These are phyloP conservation scores for Scopus umbretta DNA, from an alignment of 2,113 vertebrate genomes.

Conservation along the genomic window DNA sequence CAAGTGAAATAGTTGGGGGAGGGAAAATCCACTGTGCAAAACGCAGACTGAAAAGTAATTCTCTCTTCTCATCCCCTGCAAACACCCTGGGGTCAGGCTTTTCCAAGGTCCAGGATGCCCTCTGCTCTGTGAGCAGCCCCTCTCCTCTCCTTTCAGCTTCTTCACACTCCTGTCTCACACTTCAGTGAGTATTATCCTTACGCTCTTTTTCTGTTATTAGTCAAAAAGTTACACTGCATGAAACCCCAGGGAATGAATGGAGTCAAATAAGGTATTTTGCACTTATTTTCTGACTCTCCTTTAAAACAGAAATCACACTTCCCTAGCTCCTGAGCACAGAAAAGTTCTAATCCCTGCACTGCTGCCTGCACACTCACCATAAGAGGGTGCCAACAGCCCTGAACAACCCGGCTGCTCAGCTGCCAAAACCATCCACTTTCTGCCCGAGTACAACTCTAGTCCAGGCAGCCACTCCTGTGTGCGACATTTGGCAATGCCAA, in stretches of 20 bases:
- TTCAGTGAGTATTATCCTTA: background rate
- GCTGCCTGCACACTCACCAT: background rate
- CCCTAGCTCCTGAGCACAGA: background rate
- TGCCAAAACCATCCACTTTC: background rate
- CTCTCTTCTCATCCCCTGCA: background rate
- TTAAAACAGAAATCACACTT: background rate
- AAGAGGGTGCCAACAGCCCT: constrained; percentile 6
- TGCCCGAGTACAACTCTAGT: fast-evolving
- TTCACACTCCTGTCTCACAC: background rate
- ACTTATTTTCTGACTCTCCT: background rate
- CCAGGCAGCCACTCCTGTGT: background rate
- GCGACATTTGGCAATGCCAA: background rate
- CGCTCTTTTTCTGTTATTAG: background rate
- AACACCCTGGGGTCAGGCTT: background rate
- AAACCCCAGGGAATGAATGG: background rate
- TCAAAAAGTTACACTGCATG: background rate
- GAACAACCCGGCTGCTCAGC: background rate
- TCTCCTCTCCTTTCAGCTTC: background rate
- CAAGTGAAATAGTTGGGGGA: fast-evolving
- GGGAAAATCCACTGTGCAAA: background rate
- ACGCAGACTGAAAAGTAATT: background rate
- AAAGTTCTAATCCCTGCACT: background rate
- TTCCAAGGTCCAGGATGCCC: background rate
- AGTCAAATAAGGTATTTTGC: background rate
- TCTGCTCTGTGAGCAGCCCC: background rate